phyloP scores from a whole-genome alignment of 2,113 vertebrate genomes.

The Bubo blakistoni region DNA sequence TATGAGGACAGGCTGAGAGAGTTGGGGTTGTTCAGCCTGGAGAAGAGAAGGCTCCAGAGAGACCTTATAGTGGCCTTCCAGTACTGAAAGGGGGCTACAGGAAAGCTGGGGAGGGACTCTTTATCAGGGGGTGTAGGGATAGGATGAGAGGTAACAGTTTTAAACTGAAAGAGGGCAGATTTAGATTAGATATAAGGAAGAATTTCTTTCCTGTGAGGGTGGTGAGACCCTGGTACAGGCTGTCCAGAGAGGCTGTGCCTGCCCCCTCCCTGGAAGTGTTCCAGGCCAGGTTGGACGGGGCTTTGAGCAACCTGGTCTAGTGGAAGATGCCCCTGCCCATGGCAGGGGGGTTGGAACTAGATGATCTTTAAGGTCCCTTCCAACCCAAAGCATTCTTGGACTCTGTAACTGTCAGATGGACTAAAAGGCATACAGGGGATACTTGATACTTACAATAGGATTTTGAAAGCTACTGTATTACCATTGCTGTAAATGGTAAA shows the following conservation, averaged over 20 bases:
- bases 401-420: neutral
- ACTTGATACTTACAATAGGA: neutral
- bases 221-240: neutral
- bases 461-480: neutral
- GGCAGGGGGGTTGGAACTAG: neutral
- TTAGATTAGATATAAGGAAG: neutral
- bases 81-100: neutral
- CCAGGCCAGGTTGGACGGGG: neutral
- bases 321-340: accelerated
- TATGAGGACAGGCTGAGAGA: neutral
- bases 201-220: neutral
- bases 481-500: neutral
- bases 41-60: neutral
- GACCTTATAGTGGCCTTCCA: neutral
- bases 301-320: neutral
- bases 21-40: accelerated
- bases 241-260: neutral
- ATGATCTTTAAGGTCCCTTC: neutral
- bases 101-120: neutral
- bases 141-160: neutral
- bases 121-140: neutral
- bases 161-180: neutral
- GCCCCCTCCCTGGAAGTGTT: neutral
- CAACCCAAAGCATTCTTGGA: neutral
- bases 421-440: neutral